Base-by-base conservation (phyloP, 2,113 vertebrate genomes). In the Hippolais icterina region DNA sequence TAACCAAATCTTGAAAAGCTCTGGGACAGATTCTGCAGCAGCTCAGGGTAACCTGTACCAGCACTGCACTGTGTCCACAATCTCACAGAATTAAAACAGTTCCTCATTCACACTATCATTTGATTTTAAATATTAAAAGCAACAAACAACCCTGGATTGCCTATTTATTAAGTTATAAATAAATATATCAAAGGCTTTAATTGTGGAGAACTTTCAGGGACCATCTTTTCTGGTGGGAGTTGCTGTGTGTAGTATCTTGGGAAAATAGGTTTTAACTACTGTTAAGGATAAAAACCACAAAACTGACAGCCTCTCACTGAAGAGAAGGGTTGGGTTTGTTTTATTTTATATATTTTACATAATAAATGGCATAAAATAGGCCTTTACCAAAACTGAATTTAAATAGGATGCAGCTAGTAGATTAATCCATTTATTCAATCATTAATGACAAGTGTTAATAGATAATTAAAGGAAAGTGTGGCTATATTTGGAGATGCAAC, bases 391-490 rank as follows among this genome's bases (percentile, higher is more conserved):
- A 88, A 79, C 35, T 17, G 41, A 68, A 74, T 76, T 72, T 63
- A 70, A 64, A 89, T 13, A 91, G 57, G 35, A 69, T 60, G 71
- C 61, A 76, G 74, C 57, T 71, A 76, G 90, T 64, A 65, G 47
- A 64, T 75, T 87, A n/a, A n/a, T 14, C 49, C 54, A 80, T 76
- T 77, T 90, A 92, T 65, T 81, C 94, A 77, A 35, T 68, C 71
- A 56, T 64, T 93, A 91, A 76, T 39, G 47, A 75, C 53, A 69
- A 63, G 37, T 64, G 92, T 89, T 94, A 95, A 90, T 31, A 94
- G 87, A 47, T 53, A 74, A 35, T 84, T 83, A 84, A 82, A 77
- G 93, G 77, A 84, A 87, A 72, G 47, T 3, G 25, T 74, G 21
- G 35, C 74, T 91, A 24, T 60, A 89, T 75, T 83, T 91, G 78